Conservation (phyloP, 1,140 invertebrate genomes). For the Aphelinus certus region DNA sequence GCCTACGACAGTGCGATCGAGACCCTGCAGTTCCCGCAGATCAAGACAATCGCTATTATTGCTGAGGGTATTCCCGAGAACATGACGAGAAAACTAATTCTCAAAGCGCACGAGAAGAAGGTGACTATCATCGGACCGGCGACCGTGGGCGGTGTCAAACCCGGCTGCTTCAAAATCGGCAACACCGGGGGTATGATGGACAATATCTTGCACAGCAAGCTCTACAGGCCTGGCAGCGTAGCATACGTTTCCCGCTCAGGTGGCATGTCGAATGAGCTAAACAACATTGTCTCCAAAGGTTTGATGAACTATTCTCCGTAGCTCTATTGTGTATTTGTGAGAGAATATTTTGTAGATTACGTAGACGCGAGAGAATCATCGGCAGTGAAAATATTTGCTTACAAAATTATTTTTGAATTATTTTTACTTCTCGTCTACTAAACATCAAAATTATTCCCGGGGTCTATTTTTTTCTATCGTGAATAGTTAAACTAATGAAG, state of each 20-base stretch:
- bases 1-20: constrained; percentile 98
- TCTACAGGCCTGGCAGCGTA: constrained; percentile 96
- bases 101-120: constrained; percentile 82
- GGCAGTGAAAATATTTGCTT: too few species aligned
- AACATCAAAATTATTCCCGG: too few species aligned
- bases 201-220: constrained; percentile 96
- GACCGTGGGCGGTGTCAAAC: constrained; percentile 97
- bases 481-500: too few species aligned
- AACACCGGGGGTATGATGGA: constrained; percentile 99
- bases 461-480: too few species aligned
- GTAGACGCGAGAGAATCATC: too few species aligned
- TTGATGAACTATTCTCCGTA: not conserved
- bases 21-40: constrained; percentile 90
- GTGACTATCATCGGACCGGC: constrained; percentile 78
- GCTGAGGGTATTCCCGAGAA: constrained; percentile 99
- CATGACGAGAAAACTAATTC: constrained; percentile 94
- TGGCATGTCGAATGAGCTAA: constrained; percentile 99
- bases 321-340: too few species aligned
- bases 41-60: constrained; percentile 97
- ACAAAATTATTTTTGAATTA: too few species aligned
- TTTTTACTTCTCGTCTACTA: too few species aligned
- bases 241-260: constrained; percentile 98
- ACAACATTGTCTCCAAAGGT: constrained; percentile 95
- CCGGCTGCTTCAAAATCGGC: constrained; percentile 99
- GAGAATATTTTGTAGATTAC: too few species aligned